Conservation (phyloP, 2,888 invertebrate genomes). For the Anthrax anthrax region DNA sequence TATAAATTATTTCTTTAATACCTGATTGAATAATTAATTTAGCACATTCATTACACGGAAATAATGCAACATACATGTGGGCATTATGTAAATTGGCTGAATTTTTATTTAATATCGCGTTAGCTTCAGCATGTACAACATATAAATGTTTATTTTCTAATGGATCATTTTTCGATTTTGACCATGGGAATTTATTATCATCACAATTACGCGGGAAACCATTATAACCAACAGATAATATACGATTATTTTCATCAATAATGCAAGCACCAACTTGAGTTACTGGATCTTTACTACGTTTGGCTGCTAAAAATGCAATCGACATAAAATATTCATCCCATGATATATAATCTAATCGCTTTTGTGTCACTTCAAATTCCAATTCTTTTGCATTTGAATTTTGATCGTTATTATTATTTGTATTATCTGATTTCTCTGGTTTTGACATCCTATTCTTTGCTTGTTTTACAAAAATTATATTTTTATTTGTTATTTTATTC, state of each 20-base stretch:
- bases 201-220: conserved; percentile 86
- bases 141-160: conserved; percentile 72
- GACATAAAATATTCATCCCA: conserved; percentile 98
- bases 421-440: no score
- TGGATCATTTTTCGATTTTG: conserved; percentile 39
- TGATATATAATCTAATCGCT: conserved; percentile 52
- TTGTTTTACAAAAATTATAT: no score
- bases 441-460: no score
- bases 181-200: conserved; percentile 87
- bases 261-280: conserved; percentile 94
- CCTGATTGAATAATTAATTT: conserved; percentile 93
- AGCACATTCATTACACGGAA: conserved; percentile 96
- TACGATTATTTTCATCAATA: conserved; percentile 68
- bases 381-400: no score
- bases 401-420: no score
- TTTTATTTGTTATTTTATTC: no score
- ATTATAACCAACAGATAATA: conserved; percentile 93
- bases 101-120: conserved; percentile 89
- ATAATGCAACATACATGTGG: conserved; percentile 75
- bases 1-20: conserved; percentile 60
- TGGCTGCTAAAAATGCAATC: conserved; percentile 74
- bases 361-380: no score
- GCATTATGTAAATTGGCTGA: conserved; percentile 60
- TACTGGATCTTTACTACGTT: conserved; percentile 87
- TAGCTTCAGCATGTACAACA: conserved; percentile 96